Base-by-base conservation (phyloP, 2,888 invertebrate species). In the Pandemis heparana region DNA sequence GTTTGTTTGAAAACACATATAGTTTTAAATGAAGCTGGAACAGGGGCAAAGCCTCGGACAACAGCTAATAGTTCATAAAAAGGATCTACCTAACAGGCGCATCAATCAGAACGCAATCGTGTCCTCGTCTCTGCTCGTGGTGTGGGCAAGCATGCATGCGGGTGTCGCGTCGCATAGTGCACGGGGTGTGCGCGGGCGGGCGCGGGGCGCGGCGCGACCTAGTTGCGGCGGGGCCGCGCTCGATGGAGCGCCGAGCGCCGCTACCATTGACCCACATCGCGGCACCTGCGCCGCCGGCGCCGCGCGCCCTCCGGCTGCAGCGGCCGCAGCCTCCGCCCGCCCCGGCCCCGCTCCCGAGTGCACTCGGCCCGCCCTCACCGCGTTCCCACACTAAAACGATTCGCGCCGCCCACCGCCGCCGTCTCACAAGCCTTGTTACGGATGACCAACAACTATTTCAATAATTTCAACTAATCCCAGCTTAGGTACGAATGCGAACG, bases 241-340 rank as follows among this genome's bases (percentile, higher is more conserved):
- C 79, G 76, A 76, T 78, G 72, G 70, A 74, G 75, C 80, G 80
- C 82, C 79, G 70, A 74, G 75, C 80, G 80, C 82, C 79, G 86
- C 86, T 89, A 83, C 83, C 83, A 83, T 82, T 84, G 83, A 84
- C 84, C 83, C 78, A 84, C 79, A 78, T 84, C 65, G 62, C 75
- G 59, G 75, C 77, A 43, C 65, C 66, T 83, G 83, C 82, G 78
- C 81, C 79, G 75, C 75, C 48, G 46, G 14, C 46, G 46, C 46
- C 0, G 14, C 46, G 14, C 48, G 61, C 70, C 53, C 71, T 66
- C 38, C 10, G 43, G n/a, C 48, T n/a, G 48, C 48, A n/a, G 6
- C 43, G 43, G 12, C 76, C 53, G 66, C 72, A 56, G 71, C 69
- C 2, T 4, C 23, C 23, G 23, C 3, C 23, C 4, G 23, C 23